Conservation (phyloP, 2,113 vertebrate genomes). For the Albula goreensis region DNA sequence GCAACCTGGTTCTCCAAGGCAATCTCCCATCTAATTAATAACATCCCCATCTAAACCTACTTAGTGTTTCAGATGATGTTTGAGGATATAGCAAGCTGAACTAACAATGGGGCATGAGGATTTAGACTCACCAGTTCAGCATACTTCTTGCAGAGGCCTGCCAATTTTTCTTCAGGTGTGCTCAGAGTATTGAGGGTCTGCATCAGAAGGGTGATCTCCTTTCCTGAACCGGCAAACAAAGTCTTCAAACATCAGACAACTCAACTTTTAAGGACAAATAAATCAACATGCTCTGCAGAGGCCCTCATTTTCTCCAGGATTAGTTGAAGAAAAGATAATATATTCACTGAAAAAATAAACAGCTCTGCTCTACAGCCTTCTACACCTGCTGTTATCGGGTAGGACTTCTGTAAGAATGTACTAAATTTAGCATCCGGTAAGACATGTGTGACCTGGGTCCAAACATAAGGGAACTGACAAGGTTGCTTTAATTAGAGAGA, state of each 20-base stretch:
- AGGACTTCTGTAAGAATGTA: too few species aligned
- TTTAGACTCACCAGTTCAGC: slow-evolving; percentile 90
- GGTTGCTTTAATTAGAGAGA: too few species aligned
- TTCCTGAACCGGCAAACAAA: slow-evolving; percentile 69
- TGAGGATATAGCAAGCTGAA: background rate
- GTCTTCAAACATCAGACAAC: background rate
- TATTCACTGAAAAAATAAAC: too few species aligned
- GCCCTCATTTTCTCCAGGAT: too few species aligned
- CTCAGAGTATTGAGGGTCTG: slow-evolving; percentile 96
- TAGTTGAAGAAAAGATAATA: too few species aligned
- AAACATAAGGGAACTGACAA: too few species aligned
- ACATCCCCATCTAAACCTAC: background rate
- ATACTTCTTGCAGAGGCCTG: slow-evolving; percentile 95
- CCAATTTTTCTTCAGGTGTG: slow-evolving; percentile 92
- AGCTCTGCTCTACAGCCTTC: too few species aligned
- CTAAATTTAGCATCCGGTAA: too few species aligned
- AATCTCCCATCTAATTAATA: background rate
- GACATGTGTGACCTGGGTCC: too few species aligned
- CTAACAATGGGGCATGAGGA: background rate
- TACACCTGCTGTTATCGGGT: too few species aligned
- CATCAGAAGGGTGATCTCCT: slow-evolving; percentile 97
- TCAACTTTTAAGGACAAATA: background rate
- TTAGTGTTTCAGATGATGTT: background rate
- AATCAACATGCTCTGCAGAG: background rate
- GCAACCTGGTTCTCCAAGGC: background rate